phyloP scores from a whole-genome alignment of 2,888 invertebrate species.

The Trissoscelio sp. region DNA sequence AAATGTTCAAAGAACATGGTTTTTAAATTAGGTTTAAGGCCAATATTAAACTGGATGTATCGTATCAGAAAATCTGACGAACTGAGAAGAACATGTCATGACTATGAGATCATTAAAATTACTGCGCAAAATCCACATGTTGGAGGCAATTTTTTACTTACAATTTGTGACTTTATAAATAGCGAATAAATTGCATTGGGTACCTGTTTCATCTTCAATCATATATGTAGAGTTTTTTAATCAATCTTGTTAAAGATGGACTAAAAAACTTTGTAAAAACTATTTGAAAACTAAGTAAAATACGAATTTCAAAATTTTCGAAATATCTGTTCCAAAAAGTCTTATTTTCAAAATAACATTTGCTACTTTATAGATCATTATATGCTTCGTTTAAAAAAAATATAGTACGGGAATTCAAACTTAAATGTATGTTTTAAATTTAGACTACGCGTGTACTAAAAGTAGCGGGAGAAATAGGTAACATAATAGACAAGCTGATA shows the following conservation, averaged over 20 bases:
- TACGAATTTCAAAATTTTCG: too few relatives aligned
- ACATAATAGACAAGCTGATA: too few relatives aligned
- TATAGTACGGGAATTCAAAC: slow-evolving; percentile 16
- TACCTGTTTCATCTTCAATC: neutral
- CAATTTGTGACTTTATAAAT: slow-evolving; percentile 25
- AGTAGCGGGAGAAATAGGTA: too few relatives aligned
- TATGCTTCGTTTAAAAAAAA: slow-evolving; percentile 33
- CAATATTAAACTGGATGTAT: too few relatives aligned
- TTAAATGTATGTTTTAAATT: slow-evolving; percentile 35
- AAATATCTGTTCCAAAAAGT: neutral
- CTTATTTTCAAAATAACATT: neutral
- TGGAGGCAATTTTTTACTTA: neutral
- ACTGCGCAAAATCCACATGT: slow-evolving; percentile 47
- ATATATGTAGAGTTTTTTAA: neutral
- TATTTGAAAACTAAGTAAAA: too few relatives aligned
- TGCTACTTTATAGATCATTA: neutral
- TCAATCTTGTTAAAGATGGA: neutral
- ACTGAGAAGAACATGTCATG: slow-evolving; percentile 26
- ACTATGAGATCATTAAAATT: slow-evolving; percentile 37
- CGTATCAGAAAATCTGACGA: slow-evolving; percentile 2
- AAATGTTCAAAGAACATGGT: slow-evolving; percentile 33
- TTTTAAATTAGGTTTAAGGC: too few relatives aligned
- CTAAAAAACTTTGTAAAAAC: too few relatives aligned
- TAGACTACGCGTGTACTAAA: too few relatives aligned
- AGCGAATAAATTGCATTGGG: neutral